phyloP scores from a whole-genome alignment of 2,113 vertebrate species.

The Microcebus lehilahytsara region DNA sequence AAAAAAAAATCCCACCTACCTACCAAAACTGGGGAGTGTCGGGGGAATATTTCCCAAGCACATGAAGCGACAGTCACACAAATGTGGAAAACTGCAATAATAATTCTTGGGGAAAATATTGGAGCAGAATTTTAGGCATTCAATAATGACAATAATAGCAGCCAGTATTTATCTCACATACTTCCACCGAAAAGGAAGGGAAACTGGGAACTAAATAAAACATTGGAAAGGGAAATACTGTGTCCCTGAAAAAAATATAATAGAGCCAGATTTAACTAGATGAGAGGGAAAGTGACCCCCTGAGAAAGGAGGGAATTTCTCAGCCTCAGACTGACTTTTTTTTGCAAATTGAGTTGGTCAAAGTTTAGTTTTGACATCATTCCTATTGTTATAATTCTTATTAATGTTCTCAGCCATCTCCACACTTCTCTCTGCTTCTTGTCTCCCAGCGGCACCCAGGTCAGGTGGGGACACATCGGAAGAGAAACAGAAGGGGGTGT shows the following conservation, averaged over 20 bases:
- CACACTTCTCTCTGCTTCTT: neutral
- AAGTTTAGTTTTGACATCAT: conserved; percentile 26
- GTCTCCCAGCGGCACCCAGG: neutral
- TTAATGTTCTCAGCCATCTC: neutral
- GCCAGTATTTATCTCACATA: neutral
- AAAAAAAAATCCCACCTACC: neutral
- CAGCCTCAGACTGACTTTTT: neutral
- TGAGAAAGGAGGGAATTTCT: conserved; percentile 56
- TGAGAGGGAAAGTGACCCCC: conserved; percentile 41
- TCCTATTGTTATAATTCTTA: neutral
- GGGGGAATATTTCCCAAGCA: neutral
- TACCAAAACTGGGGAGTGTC: neutral
- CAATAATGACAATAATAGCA: neutral
- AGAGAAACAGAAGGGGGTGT: neutral
- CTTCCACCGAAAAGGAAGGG: neutral
- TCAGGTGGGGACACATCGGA: neutral
- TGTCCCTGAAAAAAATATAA: conserved; percentile 43
- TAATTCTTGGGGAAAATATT: neutral
- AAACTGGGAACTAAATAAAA: neutral
- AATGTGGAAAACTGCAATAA: neutral
- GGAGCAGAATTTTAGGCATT: neutral
- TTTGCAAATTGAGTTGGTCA: conserved; percentile 35
- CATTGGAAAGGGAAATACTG: neutral
- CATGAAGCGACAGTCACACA: accelerated
- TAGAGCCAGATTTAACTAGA: neutral